Evolutionary conservation across 2,797 vertebrate genomes (phyloP), one percentile per base, ranked within the genome.

Genomic region (Channallabes apus): DNA sequence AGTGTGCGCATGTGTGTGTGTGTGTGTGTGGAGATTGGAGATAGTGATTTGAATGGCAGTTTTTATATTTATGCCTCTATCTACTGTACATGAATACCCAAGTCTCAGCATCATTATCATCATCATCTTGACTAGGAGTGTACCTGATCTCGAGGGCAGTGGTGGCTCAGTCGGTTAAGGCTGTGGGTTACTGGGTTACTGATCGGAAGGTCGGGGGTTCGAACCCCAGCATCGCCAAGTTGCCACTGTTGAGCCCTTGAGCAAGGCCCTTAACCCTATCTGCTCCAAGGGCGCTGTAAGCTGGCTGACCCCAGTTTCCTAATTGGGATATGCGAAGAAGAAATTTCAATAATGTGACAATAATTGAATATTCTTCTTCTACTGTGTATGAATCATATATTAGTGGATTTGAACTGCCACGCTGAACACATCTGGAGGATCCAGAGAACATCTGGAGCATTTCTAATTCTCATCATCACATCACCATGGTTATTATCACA

Each of bases 1-100:
- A 61, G 83, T 76, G 85, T 76, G 54, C 69, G 35, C 62, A 62
- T 58, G 69, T 81, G 27, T 79, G 78, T 86, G 32, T 71, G 76
- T 83, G 14, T 80, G 67, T 82, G 75, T 80, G 87, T 73, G 59
- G 75, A 27, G 65, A 29, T 35, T 77, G 6, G 51, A 46, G 32
- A 56, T 29, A 20, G 3, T 12, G 51, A 75, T 73, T 54, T 61
- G 56, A 61, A 20, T 78, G 76, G 20, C 56, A 61, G 20, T 78
- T 35, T 78, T 61, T 38, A 61, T 24, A 61, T 61, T 24, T n/a
- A 27, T 46, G 78, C 38, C 6, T 65, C 65, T 65, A 80, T 80
- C 6, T 80, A 9, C 24, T 64, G 38, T 29, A 51, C 61, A 65
- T 65, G 20, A 65, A 46, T 80, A 65, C 61, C 32, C 24, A 35